These are phyloP conservation scores for Anthophora plumipes DNA, from an alignment of 2,888 invertebrate species.

Conservation along the genomic window DNA sequence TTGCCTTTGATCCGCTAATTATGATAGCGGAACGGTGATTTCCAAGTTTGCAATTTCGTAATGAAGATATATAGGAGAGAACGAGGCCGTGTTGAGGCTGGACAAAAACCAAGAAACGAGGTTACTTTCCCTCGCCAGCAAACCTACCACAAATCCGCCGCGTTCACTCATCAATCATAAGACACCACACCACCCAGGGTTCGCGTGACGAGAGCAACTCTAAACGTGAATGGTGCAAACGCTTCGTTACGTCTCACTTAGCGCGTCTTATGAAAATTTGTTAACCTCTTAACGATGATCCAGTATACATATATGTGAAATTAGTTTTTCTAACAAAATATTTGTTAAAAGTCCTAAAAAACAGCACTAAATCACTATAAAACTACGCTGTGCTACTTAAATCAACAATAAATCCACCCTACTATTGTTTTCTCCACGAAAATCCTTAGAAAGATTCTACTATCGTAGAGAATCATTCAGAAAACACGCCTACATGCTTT, in stretches of 20 bases:
- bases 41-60: slow-evolving; percentile 1
- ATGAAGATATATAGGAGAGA: slow-evolving; percentile 21
- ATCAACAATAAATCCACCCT: no score
- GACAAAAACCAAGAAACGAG: slow-evolving; percentile 14
- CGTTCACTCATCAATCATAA: slow-evolving; percentile 35
- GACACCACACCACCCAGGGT: slow-evolving; percentile 14
- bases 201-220: slow-evolving; percentile 3
- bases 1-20: background rate
- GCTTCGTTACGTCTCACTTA: slow-evolving; percentile 20
- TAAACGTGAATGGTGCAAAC: background rate
- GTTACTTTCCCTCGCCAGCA: slow-evolving; percentile 15
- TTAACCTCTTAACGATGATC: background rate
- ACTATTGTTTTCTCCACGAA: no score
- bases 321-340: no score
- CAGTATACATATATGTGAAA: no score
- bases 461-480: no score
- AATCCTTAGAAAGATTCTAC: no score
- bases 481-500: no score
- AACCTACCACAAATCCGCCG: slow-evolving; percentile 21
- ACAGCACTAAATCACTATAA: no score
- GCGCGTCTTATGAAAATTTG: slow-evolving; percentile 6
- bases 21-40: background rate
- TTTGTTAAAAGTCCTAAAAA: no score
- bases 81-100: background rate
- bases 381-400: no score